phyloP scores from a whole-genome alignment of 2,797 vertebrate genomes.

The Bradypodion ventrale region DNA sequence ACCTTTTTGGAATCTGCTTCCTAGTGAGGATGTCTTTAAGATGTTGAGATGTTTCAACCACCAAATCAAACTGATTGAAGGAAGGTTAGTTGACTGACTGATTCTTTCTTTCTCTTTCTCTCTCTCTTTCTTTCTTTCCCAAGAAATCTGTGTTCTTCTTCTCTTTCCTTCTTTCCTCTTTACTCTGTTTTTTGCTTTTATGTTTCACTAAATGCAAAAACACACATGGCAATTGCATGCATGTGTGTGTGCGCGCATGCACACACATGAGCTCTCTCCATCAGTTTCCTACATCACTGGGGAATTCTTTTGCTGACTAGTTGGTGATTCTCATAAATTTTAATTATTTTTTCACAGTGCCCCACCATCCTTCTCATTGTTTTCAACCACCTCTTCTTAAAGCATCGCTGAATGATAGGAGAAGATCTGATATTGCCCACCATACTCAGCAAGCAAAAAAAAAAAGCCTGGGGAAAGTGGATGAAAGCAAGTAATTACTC shows the following conservation, averaged over 20 bases:
- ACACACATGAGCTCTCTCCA: fast-evolving
- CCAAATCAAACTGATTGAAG: too few relatives aligned
- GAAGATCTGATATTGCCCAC: slow-evolving; percentile 61
- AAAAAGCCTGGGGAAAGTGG: slow-evolving; percentile 62
- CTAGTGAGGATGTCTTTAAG: not conserved
- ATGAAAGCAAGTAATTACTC: slow-evolving; percentile 73
- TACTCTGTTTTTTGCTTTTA: not conserved
- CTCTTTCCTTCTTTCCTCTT: not conserved
- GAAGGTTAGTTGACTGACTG: too few relatives aligned
- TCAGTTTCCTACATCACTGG: not conserved
- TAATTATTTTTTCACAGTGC: not conserved
- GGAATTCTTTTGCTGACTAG: not conserved
- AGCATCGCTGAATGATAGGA: slow-evolving; percentile 51
- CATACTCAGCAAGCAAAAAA: slow-evolving; percentile 47
- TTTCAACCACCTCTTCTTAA: slow-evolving; percentile 61
- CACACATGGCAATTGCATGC: too few relatives aligned
- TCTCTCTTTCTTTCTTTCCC: too few relatives aligned
- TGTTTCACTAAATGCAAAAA: too few relatives aligned
- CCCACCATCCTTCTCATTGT: not conserved
- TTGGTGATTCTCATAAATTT: fast-evolving
- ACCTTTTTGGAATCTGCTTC: too few relatives aligned
- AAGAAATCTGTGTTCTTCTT: not conserved
- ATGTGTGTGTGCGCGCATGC: too few relatives aligned
- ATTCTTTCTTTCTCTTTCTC: too few relatives aligned
- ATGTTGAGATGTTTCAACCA: fast-evolving